A percentile compares a stretch with the other conserved stretches of the same genome.
These are phyloP conservation scores for Bubo blakistoni DNA, from an alignment of 2,113 vertebrate genomes.

Conservation along the genomic window DNA sequence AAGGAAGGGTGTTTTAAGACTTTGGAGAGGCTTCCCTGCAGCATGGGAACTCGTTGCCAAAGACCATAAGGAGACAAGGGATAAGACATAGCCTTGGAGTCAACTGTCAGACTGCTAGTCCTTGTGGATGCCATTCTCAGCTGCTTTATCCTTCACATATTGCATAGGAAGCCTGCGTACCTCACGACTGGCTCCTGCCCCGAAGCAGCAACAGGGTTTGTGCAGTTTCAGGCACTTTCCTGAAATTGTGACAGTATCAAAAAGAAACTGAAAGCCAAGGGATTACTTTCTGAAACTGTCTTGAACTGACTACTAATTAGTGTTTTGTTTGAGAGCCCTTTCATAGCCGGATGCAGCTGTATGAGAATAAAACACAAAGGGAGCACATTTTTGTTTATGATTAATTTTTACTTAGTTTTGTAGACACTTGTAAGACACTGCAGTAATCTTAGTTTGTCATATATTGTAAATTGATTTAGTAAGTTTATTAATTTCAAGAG, in stretches of 20 bases:
- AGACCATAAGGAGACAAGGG: neutral
- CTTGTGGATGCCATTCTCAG: neutral
- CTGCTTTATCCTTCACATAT: neutral
- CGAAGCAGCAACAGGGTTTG: neutral
- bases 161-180: neutral
- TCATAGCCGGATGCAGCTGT: slow-evolving; percentile 31
- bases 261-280: neutral
- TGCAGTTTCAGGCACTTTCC: neutral
- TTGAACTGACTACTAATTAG: slow-evolving; percentile 29
- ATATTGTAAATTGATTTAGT: slow-evolving; percentile 9
- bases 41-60: neutral
- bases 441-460: slow-evolving; percentile 29
- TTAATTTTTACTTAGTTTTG: slow-evolving; percentile 26
- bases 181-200: neutral
- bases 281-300: slow-evolving; percentile 4
- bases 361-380: slow-evolving; percentile 26
- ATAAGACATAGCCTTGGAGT: neutral
- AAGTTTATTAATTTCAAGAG: neutral
- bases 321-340: slow-evolving; percentile 16
- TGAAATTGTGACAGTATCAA: neutral
- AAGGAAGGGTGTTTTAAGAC: neutral
- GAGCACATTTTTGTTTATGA: neutral
- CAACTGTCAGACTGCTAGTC: neutral
- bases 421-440: neutral
- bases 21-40: neutral